Evolutionary conservation across 2,113 vertebrate species (phyloP).

Genomic region (Gobius niger): DNA sequence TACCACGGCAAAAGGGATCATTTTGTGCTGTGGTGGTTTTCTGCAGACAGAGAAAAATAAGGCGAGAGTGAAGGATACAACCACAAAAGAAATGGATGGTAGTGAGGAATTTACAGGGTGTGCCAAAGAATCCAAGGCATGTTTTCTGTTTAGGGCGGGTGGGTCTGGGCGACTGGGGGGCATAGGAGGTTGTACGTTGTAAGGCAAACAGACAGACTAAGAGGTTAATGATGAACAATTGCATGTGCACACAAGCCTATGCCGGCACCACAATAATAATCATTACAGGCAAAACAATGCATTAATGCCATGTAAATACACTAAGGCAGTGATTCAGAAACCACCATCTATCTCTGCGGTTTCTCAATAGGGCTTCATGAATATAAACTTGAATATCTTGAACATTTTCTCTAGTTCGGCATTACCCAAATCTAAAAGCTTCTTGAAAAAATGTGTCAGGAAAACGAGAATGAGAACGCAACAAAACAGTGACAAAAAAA

Average conservation of each 20-base stretch:
- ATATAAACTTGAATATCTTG: neutral
- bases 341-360: too few species aligned
- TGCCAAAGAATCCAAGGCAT: constrained; percentile 74
- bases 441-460: too few species aligned
- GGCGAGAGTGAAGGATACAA: constrained; percentile 27
- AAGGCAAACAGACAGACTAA: constrained; percentile 30
- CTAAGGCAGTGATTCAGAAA: neutral
- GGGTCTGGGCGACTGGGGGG: constrained; percentile 22
- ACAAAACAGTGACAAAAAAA: too few species aligned
- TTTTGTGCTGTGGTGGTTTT: constrained; percentile 45
- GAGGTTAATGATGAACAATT: constrained; percentile 30
- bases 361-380: neutral
- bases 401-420: too few species aligned
- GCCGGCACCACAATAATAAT: constrained; percentile 10
- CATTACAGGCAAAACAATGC: constrained; percentile 13
- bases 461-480: too few species aligned
- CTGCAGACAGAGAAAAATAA: constrained; percentile 8
- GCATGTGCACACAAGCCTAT: constrained; percentile 17
- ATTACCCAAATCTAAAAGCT: too few species aligned
- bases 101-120: constrained; percentile 69
- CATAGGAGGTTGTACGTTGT: constrained; percentile 34
- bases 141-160: constrained; percentile 40
- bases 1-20: constrained; percentile 35
- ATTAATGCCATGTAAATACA: constrained; percentile 9
- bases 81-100: constrained; percentile 60